A percentile compares a stretch with the other conserved stretches of the same genome.
These are phyloP conservation scores for Amblyraja radiata DNA, from an alignment of 2,797 vertebrate species.

Conservation along the genomic window DNA sequence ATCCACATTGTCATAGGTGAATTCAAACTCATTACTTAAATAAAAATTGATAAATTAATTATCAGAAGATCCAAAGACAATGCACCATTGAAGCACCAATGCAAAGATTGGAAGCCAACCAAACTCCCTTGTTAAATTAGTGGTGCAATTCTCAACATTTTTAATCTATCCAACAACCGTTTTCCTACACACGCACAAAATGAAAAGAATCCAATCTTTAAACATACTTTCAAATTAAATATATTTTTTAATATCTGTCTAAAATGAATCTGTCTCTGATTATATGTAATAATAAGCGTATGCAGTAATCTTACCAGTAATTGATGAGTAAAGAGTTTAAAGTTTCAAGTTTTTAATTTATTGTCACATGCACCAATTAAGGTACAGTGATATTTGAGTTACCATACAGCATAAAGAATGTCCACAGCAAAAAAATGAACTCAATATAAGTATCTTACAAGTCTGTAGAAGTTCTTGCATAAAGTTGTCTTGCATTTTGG, in stretches of 20 bases:
- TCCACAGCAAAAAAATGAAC: background rate
- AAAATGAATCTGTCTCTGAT: background rate
- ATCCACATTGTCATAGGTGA: background rate
- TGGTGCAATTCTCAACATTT: background rate
- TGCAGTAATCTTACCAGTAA: background rate
- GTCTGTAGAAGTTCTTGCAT: background rate
- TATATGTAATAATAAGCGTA: constrained; percentile 2
- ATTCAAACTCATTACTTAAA: background rate
- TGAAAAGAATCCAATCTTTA: background rate
- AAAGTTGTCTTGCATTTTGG: background rate
- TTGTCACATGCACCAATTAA: no score
- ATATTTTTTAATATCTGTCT: background rate
- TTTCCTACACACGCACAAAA: background rate
- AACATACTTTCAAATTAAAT: background rate
- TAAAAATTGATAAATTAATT: background rate
- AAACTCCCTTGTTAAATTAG: background rate
- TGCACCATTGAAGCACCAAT: background rate
- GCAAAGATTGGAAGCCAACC: background rate
- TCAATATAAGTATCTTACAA: background rate
- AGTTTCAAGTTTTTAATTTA: no score
- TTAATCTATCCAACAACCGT: background rate
- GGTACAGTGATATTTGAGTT: no score
- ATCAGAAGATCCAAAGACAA: background rate
- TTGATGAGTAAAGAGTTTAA: background rate
- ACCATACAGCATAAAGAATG: no score